Conservation (phyloP, 2,113 vertebrate species). For the Forbesichthys papilliferus region DNA sequence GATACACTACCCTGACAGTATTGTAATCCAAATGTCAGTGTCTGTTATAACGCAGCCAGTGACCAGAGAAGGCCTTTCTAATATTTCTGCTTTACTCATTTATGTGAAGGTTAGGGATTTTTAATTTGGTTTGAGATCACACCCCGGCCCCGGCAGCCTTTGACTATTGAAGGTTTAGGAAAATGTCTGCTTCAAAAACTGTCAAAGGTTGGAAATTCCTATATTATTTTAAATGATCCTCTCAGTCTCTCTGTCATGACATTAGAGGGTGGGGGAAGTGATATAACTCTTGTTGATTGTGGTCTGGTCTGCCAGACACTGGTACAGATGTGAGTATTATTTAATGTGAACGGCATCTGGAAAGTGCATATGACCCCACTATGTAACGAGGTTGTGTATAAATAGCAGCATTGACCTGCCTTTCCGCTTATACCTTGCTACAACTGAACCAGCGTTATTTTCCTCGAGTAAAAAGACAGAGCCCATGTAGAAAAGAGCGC, state of each 20-base stretch:
- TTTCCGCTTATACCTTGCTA: slow-evolving; percentile 61
- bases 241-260: slow-evolving; percentile 13
- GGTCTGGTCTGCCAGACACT: not conserved
- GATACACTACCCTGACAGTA: not conserved
- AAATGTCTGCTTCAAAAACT: slow-evolving; percentile 37
- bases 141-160: slow-evolving; percentile 42
- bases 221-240: slow-evolving; percentile 30
- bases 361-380: slow-evolving; percentile 50
- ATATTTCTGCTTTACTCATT: slow-evolving; percentile 14
- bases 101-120: slow-evolving; percentile 43
- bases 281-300: slow-evolving; percentile 13
- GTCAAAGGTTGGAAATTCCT: slow-evolving; percentile 37
- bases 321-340: slow-evolving; percentile 37
- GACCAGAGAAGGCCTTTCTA: slow-evolving; percentile 12
- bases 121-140: slow-evolving; percentile 56
- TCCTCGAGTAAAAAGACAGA: slow-evolving; percentile 65
- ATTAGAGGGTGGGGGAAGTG: not conserved
- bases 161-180: slow-evolving; percentile 17
- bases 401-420: slow-evolving; percentile 67
- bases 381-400: slow-evolving; percentile 62
- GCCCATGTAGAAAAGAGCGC: slow-evolving; percentile 49
- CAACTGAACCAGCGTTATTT: slow-evolving; percentile 57
- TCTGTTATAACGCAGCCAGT: slow-evolving; percentile 2
- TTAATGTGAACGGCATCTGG: slow-evolving; percentile 56
- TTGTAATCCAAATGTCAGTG: slow-evolving; percentile 2